Conservation (phyloP, 2,888 invertebrate species). For the Zygaena filipendulae region DNA sequence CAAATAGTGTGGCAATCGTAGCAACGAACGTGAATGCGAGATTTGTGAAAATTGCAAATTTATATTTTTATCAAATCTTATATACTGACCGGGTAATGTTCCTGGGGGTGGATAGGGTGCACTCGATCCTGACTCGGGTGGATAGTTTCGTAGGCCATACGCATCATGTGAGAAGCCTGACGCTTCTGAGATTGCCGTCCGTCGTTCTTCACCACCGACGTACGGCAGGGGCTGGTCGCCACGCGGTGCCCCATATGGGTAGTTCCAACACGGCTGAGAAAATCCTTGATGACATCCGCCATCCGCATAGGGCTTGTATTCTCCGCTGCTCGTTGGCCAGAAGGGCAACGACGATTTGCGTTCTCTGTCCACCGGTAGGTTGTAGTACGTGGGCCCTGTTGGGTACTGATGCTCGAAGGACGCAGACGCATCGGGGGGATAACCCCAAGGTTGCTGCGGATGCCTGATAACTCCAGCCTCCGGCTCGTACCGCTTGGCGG, state of each 20-base stretch:
- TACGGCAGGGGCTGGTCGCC: constrained; percentile 76
- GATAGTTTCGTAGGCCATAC: constrained; percentile 80
- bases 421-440: constrained; percentile 74
- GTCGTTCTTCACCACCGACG: constrained; percentile 77
- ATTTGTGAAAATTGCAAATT: too few relatives aligned
- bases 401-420: constrained; percentile 77
- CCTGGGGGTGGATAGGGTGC: constrained; percentile 85
- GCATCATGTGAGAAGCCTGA: constrained; percentile 78
- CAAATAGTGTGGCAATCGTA: constrained; percentile 44
- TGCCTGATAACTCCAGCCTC: constrained; percentile 81
- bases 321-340: constrained; percentile 74
- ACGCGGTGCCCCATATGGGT: constrained; percentile 72
- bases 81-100: constrained; percentile 69
- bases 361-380: constrained; percentile 74
- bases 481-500: constrained; percentile 81
- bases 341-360: constrained; percentile 75
- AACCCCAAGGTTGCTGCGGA: constrained; percentile 80
- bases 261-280: constrained; percentile 81
- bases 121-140: constrained; percentile 77
- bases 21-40: constrained; percentile 38
- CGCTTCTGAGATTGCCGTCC: constrained; percentile 72
- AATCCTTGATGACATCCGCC: constrained; percentile 76
- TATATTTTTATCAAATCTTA: too few relatives aligned
- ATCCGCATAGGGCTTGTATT: constrained; percentile 71
- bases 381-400: constrained; percentile 77